Conservation (phyloP, 1,140 invertebrate genomes). For the Melanaphis sacchari region DNA sequence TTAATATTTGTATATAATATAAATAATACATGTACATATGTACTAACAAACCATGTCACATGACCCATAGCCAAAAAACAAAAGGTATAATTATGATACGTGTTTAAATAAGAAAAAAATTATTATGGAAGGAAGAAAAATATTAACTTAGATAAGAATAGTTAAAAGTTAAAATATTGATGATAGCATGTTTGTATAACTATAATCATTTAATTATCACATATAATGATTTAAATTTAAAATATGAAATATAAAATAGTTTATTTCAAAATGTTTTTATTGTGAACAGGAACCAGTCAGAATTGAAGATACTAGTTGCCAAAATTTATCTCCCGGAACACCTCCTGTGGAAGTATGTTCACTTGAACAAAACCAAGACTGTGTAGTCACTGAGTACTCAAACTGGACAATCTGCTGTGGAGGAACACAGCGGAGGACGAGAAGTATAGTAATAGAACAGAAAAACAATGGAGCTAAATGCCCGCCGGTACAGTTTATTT, state of each 20-base stretch:
- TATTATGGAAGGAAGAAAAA: not conserved
- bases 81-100: not conserved
- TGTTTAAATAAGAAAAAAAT: not conserved
- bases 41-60: not conserved
- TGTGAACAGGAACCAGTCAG: constrained; percentile 59
- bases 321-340: constrained; percentile 61
- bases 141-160: not conserved
- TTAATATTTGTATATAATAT: not conserved
- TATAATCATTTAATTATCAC: no score
- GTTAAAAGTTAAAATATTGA: no score
- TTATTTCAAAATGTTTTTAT: not conserved
- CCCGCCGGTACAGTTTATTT: constrained; percentile 61
- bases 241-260: not conserved
- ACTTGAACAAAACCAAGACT: constrained; percentile 62
- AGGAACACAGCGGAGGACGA: constrained; percentile 60
- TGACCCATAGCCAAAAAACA: not conserved
- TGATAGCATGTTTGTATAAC: no score
- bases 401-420: constrained; percentile 62
- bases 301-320: constrained; percentile 63
- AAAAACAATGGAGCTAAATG: constrained; percentile 62
- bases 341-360: constrained; percentile 61
- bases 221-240: not conserved
- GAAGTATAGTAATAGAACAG: constrained; percentile 62
- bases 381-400: constrained; percentile 62
- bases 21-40: not conserved